A percentile compares a stretch with the other conserved stretches of the same genome.
Evolutionary conservation across 2,113 vertebrate species (phyloP).

Genomic region (Struthio camelus): DNA sequence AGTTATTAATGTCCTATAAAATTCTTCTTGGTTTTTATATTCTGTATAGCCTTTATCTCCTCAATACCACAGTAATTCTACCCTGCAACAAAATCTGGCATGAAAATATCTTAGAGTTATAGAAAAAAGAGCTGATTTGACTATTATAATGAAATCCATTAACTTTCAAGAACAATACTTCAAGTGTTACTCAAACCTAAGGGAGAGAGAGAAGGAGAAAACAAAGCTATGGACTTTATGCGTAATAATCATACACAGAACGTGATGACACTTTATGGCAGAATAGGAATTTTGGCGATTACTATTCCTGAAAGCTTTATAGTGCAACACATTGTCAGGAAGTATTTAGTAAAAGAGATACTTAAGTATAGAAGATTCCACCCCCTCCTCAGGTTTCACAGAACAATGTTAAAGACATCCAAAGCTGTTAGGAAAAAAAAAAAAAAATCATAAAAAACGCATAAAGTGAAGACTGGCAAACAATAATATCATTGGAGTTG

Average conservation of each 20-base stretch:
- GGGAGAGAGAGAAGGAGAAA: neutral
- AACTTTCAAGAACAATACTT: neutral
- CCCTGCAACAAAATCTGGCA: neutral
- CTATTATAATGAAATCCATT: neutral
- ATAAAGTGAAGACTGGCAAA: too few relatives aligned
- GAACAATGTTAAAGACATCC: neutral
- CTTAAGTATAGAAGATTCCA: neutral
- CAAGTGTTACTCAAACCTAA: neutral
- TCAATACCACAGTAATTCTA: neutral
- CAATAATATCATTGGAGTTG: neutral
- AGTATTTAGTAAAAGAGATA: neutral
- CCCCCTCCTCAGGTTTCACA: neutral
- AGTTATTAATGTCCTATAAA: neutral
- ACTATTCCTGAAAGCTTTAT: neutral
- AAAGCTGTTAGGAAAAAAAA: too few relatives aligned
- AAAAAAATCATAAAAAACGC: neutral
- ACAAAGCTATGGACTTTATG: neutral
- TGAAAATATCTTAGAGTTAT: neutral
- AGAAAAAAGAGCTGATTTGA: neutral
- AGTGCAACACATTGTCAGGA: neutral
- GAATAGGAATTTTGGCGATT: neutral
- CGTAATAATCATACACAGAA: neutral
- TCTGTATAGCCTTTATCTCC: neutral
- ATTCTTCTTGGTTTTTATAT: neutral
- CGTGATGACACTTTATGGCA: neutral